Base-by-base conservation (phyloP, 2,113 vertebrate species). In the Channa maculata region DNA sequence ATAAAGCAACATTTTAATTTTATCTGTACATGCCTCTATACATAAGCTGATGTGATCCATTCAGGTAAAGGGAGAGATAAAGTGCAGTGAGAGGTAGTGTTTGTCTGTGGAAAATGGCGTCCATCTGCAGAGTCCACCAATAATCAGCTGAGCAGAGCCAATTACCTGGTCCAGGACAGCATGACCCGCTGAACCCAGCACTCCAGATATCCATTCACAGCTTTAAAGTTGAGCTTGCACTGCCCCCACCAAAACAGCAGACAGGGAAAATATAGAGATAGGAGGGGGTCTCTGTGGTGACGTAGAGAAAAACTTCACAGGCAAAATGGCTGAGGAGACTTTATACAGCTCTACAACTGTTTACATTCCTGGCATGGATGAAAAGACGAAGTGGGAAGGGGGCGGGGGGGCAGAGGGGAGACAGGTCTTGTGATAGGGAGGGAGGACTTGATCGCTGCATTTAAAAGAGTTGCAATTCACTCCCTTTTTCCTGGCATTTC, bases 111-210 rank as follows among this genome's bases (percentile, higher is more conserved):
- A 89, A 89, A 92, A 91, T 90, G 86, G 81, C 84, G 80, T 92
- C 89, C 84, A 83, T 92, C 90, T 83, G 88, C 90, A 91, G 79
- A 84, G 89, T 89, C 86, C 88, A 71, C 80, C 84, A 92, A 91
- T 92, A 92, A 92, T 93, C 91, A 92, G 82, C 87, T 83, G 87
- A 91, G 88, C 86, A 80, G 80, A 92, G 88, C 85, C 89, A 92
- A 92, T 93, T 92, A 92, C 76, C 87, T 75, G 60, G 77, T 82
- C 88, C 77, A 79, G 67, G 79, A 70, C 82, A 75, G 68, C 64
- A 6, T 79, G 85, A 86, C 85, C 88, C 63, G 37, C 75, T 86
- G 89, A 92, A 88, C 85, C 83, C 78, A 39, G 55, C 75, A 76
- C 80, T 70, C 86, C 83, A 82, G 67, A 86, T 85, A 76, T 82